Percentiles rank a stretch among this genome's conserved stretches.
Conservation (phyloP, 2,888 invertebrate species). For the Drosophila infuscata region DNA sequence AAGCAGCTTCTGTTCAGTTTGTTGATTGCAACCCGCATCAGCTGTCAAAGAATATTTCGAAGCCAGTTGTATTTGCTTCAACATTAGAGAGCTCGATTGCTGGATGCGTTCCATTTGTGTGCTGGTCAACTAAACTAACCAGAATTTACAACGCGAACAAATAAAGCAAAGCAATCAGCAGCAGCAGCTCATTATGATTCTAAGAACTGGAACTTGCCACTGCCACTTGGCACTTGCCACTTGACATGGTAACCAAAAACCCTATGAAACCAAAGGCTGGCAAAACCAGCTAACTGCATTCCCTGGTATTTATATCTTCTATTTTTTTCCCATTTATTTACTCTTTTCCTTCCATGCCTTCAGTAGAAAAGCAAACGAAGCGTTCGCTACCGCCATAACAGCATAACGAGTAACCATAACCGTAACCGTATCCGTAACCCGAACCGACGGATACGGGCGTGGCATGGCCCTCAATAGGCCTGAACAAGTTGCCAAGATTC, state of each 20-base stretch:
- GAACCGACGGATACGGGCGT: constrained; percentile 55
- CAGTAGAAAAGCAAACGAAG: constrained; percentile 67
- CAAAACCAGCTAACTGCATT: constrained; percentile 50
- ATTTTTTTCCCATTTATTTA: background rate
- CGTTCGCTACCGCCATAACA: constrained; percentile 57
- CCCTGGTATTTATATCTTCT: constrained; percentile 24
- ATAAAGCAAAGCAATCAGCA: constrained; percentile 12
- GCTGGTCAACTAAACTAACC: constrained; percentile 38
- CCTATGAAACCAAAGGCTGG: constrained; percentile 55
- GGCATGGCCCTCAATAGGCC: constrained; percentile 13
- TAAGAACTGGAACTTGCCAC: constrained; percentile 59
- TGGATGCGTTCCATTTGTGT: constrained; percentile 49
- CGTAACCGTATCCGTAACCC: constrained; percentile 38
- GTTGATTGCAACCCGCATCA: constrained; percentile 45
- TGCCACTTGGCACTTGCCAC: constrained; percentile 54
- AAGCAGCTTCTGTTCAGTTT: constrained; percentile 25
- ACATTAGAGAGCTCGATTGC: constrained; percentile 38
- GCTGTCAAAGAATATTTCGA: constrained; percentile 25
- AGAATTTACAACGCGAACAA: constrained; percentile 34
- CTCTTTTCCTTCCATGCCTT: constrained; percentile 14
- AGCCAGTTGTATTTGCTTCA: constrained; percentile 35
- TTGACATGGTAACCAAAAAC: constrained; percentile 76
- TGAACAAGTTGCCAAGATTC: constrained; percentile 30
- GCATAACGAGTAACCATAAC: constrained; percentile 54
- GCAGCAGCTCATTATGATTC: constrained; percentile 52